Conservation (phyloP, 2,113 vertebrate species). For the Cryptomyrus ogoouensis region DNA sequence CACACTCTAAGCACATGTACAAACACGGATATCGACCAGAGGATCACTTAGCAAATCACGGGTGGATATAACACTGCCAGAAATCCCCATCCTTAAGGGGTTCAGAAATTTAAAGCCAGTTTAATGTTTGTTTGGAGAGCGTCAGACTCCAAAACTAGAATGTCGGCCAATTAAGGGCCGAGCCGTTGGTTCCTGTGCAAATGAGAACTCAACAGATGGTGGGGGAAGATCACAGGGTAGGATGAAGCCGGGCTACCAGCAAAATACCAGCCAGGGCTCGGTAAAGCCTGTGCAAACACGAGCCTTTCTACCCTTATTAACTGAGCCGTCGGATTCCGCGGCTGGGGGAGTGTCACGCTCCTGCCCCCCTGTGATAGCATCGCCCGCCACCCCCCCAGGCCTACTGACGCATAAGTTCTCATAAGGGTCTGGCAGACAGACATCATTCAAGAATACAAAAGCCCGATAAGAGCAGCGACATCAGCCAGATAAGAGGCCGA, state of each 20-base stretch:
- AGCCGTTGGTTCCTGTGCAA: background rate
- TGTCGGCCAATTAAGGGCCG: constrained; percentile 13
- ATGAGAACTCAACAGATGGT: constrained; percentile 40
- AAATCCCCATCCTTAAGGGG: background rate
- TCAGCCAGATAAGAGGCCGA: constrained; percentile 35
- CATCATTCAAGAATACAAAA: constrained; percentile 41
- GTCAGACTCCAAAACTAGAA: background rate
- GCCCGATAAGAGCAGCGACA: constrained; percentile 28
- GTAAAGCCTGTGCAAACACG: constrained; percentile 61
- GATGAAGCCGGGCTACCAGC: constrained; percentile 49
- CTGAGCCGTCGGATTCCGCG: constrained; percentile 53
- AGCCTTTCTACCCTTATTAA: constrained; percentile 55
- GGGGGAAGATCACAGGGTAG: constrained; percentile 47
- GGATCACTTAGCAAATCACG: background rate
- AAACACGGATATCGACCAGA: background rate
- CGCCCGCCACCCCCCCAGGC: constrained; percentile 31
- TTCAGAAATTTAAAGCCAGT: background rate
- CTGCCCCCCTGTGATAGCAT: constrained; percentile 52
- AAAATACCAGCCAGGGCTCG: constrained; percentile 41
- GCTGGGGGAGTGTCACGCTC: constrained; percentile 38
- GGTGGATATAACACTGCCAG: background rate
- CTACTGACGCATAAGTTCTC: constrained; percentile 44
- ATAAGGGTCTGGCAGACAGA: constrained; percentile 33
- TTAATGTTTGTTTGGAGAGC: constrained; percentile 18
- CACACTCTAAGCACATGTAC: background rate